Conservation (phyloP, 2,797 vertebrate genomes). For the Microctenopoma stevenorrisi region DNA sequence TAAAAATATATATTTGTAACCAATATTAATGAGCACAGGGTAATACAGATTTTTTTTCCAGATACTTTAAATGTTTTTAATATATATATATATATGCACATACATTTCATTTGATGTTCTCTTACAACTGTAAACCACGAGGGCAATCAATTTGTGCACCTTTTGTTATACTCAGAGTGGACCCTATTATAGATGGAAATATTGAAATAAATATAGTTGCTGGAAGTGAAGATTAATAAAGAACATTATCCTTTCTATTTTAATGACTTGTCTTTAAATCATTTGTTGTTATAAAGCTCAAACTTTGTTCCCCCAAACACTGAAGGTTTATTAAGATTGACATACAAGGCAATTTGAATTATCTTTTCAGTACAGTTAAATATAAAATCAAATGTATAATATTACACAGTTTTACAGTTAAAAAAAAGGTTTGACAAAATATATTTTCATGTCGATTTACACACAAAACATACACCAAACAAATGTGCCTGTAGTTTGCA, state of each 20-base stretch:
- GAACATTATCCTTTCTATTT: conserved; percentile 70
- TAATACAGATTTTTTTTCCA: conserved; percentile 52
- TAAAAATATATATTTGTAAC: conserved; percentile 49
- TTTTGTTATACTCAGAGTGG: conserved; percentile 57
- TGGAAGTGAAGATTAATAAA: conserved; percentile 66
- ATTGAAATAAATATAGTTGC: conserved; percentile 48
- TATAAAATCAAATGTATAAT: conserved; percentile 40
- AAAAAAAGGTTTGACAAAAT: not conserved
- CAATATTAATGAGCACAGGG: conserved; percentile 72
- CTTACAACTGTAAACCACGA: conserved; percentile 63
- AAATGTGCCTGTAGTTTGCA: conserved; percentile 22
- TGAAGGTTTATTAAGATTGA: conserved; percentile 53
- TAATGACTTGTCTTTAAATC: conserved; percentile 11
- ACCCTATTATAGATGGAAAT: conserved; percentile 60
- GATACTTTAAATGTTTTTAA: conserved; percentile 64
- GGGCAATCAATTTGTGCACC: conserved; percentile 65
- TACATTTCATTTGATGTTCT: conserved; percentile 72
- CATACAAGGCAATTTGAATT: conserved; percentile 48
- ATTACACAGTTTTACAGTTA: conserved; percentile 26
- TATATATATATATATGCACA: conserved; percentile 67
- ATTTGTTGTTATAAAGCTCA: not conserved
- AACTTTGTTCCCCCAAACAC: conserved; percentile 21
- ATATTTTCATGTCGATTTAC: conserved; percentile 9
- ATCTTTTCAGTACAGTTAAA: conserved; percentile 28
- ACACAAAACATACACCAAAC: conserved; percentile 21